A percentile compares a stretch with the other conserved stretches of the same genome.
These are phyloP conservation scores for Caranx melampygus DNA, from an alignment of 2,113 vertebrate genomes.

Conservation along the genomic window DNA sequence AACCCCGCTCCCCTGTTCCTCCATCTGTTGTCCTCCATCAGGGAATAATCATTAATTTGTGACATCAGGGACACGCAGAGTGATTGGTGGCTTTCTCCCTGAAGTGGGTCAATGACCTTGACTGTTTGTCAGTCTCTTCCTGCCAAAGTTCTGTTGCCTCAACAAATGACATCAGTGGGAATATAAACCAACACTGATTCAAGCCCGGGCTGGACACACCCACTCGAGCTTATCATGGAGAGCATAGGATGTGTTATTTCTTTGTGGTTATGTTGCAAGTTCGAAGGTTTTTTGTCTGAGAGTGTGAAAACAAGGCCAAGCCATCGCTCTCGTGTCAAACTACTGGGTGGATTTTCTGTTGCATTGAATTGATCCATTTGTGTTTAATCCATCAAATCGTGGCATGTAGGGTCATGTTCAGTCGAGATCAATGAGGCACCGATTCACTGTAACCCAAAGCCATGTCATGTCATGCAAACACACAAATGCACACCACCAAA, in stretches of 20 bases:
- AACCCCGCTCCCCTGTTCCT: constrained; percentile 41
- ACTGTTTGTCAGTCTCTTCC: constrained; percentile 72
- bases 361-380: constrained; percentile 50
- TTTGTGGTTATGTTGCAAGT: constrained; percentile 36
- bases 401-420: constrained; percentile 43
- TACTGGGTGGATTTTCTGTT: background rate
- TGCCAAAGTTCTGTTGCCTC: constrained; percentile 63
- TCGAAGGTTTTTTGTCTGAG: background rate
- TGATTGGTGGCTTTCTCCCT: constrained; percentile 59
- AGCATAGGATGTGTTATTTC: background rate
- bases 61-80: constrained; percentile 61
- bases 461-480: constrained; percentile 47
- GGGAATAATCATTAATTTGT: constrained; percentile 65
- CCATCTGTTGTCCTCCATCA: constrained; percentile 19
- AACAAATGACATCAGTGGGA: constrained; percentile 73
- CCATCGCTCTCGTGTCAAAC: background rate
- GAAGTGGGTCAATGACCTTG: constrained; percentile 70
- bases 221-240: constrained; percentile 22
- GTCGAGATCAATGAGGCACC: constrained; percentile 58
- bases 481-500: background rate
- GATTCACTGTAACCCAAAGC: constrained; percentile 56
- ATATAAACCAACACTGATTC: constrained; percentile 43
- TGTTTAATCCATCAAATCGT: constrained; percentile 24
- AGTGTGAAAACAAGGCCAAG: background rate
- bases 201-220: constrained; percentile 41